A percentile compares a stretch with the other conserved stretches of the same genome.
phyloP scores from a whole-genome alignment of 2,113 vertebrate genomes.

The Clinocottus analis region DNA sequence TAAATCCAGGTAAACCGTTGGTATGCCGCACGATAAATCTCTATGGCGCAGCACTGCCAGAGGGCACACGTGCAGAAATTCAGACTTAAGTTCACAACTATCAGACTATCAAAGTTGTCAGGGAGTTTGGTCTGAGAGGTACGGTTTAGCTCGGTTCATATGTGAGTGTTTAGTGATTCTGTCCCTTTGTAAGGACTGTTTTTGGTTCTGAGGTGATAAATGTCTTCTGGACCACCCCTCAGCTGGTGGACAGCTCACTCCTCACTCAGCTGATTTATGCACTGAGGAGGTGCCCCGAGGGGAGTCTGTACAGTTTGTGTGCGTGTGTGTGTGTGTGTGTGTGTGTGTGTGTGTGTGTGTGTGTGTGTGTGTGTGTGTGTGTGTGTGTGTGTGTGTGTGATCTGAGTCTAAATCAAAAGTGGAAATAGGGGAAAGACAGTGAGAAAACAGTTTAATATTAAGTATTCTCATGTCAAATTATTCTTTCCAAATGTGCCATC shows the following conservation, averaged over 20 bases:
- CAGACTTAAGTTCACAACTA: conserved; percentile 46
- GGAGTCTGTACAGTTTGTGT: conserved; percentile 33
- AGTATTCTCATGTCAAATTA: background rate
- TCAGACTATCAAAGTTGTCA: conserved; percentile 32
- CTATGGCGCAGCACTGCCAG: conserved; percentile 66
- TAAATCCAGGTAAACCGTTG: conserved; percentile 81
- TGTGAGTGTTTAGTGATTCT: conserved; percentile 50
- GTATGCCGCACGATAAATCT: conserved; percentile 79
- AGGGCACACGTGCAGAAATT: conserved; percentile 68
- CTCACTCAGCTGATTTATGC: conserved; percentile 51
- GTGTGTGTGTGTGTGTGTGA: background rate
- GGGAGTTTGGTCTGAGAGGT: conserved; percentile 27
- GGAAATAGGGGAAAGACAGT: conserved; percentile 20
- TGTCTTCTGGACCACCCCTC: conserved; percentile 56
- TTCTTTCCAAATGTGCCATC: background rate
- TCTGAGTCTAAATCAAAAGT: conserved; percentile 17
- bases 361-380: background rate
- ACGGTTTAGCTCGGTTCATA: conserved; percentile 18
- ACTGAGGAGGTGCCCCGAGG: conserved; percentile 34
- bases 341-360: conserved; percentile 8
- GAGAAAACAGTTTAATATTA: background rate
- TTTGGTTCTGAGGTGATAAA: conserved; percentile 62
- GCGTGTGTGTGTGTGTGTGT: conserved; percentile 26
- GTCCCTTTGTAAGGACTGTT: conserved; percentile 57
- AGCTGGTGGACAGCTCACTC: conserved; percentile 47